Conservation (phyloP, 2,797 vertebrate genomes). For the Florisuga fusca region DNA sequence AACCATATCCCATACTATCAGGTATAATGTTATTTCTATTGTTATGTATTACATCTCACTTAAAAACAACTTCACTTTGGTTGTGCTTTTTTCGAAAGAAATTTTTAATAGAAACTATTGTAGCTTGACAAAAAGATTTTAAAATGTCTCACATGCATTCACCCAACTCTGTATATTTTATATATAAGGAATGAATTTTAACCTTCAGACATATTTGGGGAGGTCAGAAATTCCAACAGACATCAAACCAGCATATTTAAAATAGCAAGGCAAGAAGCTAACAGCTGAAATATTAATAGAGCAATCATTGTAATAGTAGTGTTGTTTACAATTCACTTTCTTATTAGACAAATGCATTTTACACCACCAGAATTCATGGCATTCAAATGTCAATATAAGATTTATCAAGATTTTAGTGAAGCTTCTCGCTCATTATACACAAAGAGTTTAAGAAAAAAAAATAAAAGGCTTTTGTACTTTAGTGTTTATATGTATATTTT, state of each 20-base stretch:
- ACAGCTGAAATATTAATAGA: background rate
- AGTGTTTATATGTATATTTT: background rate
- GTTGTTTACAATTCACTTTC: background rate
- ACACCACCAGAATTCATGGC: background rate
- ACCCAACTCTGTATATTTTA: rapidly evolving
- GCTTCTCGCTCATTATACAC: background rate
- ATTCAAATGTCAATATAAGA: background rate
- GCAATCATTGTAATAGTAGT: background rate
- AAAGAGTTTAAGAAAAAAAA: background rate
- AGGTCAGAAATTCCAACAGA: background rate
- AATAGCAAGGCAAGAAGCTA: background rate
- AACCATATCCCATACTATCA: constrained; percentile 66
- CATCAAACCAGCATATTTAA: background rate
- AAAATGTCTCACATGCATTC: background rate
- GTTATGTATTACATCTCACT: constrained; percentile 34
- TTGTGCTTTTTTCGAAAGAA: background rate
- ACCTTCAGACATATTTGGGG: background rate
- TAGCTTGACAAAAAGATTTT: background rate
- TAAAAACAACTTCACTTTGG: constrained; percentile 13
- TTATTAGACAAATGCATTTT: background rate
- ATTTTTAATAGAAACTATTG: background rate
- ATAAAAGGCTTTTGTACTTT: background rate
- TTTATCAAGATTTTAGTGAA: background rate
- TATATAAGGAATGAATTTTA: background rate
- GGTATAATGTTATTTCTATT: constrained; percentile 46